These are phyloP conservation scores for Bos javanicus DNA, from an alignment of 2,113 vertebrate genomes.

Conservation along the genomic window DNA sequence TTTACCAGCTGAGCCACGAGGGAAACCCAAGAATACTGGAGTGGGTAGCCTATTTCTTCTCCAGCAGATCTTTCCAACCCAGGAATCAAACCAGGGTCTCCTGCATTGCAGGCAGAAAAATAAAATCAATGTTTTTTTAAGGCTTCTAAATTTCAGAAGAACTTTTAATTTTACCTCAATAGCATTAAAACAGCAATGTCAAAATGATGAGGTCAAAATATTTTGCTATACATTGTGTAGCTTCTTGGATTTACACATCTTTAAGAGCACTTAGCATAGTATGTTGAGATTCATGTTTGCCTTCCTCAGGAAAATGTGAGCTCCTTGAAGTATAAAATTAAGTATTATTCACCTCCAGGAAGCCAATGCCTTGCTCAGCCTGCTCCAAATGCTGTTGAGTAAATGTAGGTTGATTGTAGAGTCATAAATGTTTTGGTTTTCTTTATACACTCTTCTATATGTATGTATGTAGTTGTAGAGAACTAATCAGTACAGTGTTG, in stretches of 20 bases:
- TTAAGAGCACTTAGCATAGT: neutral
- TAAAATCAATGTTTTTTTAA: neutral
- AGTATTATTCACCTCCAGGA: neutral
- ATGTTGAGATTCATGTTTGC: neutral
- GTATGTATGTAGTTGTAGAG: neutral
- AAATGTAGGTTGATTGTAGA: neutral
- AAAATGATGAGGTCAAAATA: conserved; percentile 3
- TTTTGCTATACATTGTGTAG: neutral
- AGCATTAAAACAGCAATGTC: neutral
- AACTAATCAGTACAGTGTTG: neutral
- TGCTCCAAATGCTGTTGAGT: neutral
- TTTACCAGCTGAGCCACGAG: neutral
- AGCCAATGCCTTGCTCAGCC: neutral
- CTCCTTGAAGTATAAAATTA: neutral
- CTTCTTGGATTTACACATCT: neutral
- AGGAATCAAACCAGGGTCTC: neutral
- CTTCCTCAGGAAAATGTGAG: neutral
- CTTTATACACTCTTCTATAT: neutral
- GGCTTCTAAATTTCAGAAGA: neutral
- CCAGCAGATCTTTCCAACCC: neutral
- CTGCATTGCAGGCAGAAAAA: neutral
- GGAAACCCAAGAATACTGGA: neutral
- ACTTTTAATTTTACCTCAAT: neutral
- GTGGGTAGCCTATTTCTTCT: neutral
- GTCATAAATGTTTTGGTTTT: neutral